These are phyloP conservation scores for Zingel zingel DNA, from an alignment of 2,113 vertebrate species.

Conservation along the genomic window DNA sequence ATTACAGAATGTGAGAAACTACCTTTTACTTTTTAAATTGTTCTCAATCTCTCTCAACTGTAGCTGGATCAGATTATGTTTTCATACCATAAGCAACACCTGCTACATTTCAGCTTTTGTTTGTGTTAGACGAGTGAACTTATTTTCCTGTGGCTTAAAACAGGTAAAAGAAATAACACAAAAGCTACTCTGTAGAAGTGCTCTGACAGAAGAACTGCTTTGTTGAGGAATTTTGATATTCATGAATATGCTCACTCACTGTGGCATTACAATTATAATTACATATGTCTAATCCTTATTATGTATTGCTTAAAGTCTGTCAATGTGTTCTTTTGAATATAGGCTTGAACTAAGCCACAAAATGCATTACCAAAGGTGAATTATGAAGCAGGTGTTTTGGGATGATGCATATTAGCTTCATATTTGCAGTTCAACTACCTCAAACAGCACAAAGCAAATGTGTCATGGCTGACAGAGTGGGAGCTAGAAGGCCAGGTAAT, in stretches of 20 bases:
- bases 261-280: constrained; percentile 72
- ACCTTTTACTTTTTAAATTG: background rate
- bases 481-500: background rate
- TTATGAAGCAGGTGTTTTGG: constrained; percentile 59
- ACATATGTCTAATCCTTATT: constrained; percentile 73
- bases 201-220: constrained; percentile 47
- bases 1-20: background rate
- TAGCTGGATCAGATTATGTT: background rate
- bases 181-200: background rate
- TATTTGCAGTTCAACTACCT: constrained; percentile 49
- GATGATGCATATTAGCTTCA: constrained; percentile 49
- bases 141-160: constrained; percentile 28
- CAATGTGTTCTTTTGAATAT: constrained; percentile 35
- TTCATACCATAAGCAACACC: background rate
- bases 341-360: constrained; percentile 43
- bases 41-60: background rate
- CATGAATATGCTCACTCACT: constrained; percentile 71
- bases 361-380: constrained; percentile 46
- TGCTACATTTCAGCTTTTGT: background rate
- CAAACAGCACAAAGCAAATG: constrained; percentile 36
- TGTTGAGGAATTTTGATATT: constrained; percentile 63
- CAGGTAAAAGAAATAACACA: constrained; percentile 21
- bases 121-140: background rate
- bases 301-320: constrained; percentile 64
- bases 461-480: background rate